Conservation (phyloP, 2,888 invertebrate species). For the Dolichopus griseipennis region DNA sequence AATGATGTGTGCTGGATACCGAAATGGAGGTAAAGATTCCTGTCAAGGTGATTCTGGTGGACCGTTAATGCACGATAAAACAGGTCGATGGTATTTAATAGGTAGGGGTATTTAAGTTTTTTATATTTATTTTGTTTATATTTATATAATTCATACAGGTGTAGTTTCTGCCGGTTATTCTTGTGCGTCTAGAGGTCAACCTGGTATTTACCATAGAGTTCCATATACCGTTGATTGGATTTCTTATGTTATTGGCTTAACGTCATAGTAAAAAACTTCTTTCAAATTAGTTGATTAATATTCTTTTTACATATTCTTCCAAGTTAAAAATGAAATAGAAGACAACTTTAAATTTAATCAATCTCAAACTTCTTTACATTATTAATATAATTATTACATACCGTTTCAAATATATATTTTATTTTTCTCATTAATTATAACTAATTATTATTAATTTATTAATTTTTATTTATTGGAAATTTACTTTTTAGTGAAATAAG, state of each 20-base stretch:
- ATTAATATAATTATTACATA: too few species aligned
- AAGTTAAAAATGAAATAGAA: too few species aligned
- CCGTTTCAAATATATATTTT: too few species aligned
- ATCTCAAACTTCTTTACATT: too few species aligned
- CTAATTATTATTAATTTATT: too few species aligned
- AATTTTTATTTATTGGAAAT: too few species aligned
- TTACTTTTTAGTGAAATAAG: too few species aligned
- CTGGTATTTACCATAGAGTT: constrained; percentile 88
- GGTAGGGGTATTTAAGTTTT: constrained; percentile 29
- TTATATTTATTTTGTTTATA: neutral
- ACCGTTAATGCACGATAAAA: constrained; percentile 78
- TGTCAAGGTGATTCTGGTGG: constrained; percentile 66
- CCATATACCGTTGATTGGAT: constrained; percentile 94
- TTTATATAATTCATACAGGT: constrained; percentile 40
- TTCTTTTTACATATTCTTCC: constrained; percentile 9
- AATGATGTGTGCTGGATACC: constrained; percentile 91
- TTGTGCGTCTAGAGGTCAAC: constrained; percentile 86
- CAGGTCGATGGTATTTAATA: constrained; percentile 82
- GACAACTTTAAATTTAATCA: too few species aligned
- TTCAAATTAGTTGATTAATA: constrained; percentile 10
- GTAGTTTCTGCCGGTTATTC: constrained; percentile 91
- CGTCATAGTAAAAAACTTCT: constrained; percentile 28
- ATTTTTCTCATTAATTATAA: too few species aligned
- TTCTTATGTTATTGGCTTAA: constrained; percentile 49
- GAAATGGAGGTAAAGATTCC: constrained; percentile 64